A percentile compares a stretch with the other conserved stretches of the same genome.
phyloP scores from a whole-genome alignment of 1,140 invertebrate species.

The Drosophila arizonae region DNA sequence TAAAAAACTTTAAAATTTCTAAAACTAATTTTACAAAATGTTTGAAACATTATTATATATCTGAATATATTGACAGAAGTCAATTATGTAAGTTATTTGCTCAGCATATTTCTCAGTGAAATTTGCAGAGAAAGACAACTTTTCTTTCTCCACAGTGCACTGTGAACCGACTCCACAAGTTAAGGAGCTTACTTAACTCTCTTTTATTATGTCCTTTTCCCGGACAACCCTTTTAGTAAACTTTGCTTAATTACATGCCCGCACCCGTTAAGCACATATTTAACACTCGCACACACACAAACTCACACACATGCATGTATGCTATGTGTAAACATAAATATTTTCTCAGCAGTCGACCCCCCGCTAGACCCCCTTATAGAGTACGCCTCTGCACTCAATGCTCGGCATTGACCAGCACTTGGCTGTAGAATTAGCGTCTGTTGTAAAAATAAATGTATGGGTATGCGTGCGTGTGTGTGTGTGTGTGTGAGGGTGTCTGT shows the following conservation, averaged over 20 bases:
- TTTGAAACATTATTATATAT: too few species aligned
- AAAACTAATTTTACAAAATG: too few species aligned
- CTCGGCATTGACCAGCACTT: conserved; percentile 30
- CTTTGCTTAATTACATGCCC: conserved; percentile 74
- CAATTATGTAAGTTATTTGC: too few species aligned
- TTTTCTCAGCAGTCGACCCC: conserved; percentile 14
- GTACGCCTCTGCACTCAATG: neutral
- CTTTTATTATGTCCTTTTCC: conserved; percentile 4
- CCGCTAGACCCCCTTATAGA: neutral
- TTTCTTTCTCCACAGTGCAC: neutral
- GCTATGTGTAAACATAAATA: conserved; percentile 40
- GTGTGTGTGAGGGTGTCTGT: conserved; percentile 11
- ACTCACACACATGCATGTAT: neutral
- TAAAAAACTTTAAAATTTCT: too few species aligned
- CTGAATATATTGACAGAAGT: too few species aligned
- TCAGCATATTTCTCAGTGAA: too few species aligned
- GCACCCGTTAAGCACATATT: conserved; percentile 57
- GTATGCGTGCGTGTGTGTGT: neutral
- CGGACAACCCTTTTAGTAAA: conserved; percentile 69
- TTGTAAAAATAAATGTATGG: conserved; percentile 64
- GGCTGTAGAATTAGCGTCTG: conserved; percentile 42
- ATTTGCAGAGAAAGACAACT: too few species aligned
- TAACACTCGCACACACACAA: conserved; percentile 29
- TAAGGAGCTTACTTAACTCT: neutral
- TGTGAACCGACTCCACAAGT: neutral